phyloP scores from a whole-genome alignment of 2,888 invertebrate species.

The Amblyteles armatorius region DNA sequence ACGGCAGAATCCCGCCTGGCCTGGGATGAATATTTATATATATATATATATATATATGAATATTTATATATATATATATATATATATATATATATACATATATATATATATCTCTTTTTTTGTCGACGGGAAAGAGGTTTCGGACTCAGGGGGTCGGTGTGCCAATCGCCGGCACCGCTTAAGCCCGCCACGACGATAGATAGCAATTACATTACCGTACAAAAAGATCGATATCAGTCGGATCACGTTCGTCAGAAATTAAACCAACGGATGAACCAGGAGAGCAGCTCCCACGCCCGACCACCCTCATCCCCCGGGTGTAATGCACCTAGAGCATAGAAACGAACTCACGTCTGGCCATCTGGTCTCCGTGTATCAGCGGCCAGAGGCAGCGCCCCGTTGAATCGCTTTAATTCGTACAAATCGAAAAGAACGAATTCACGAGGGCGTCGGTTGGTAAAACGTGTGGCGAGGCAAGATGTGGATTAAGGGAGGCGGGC shows the following conservation, averaged over 20 bases:
- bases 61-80: neutral
- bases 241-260: slow-evolving; percentile 42
- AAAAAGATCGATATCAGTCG: slow-evolving; percentile 43
- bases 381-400: slow-evolving; percentile 32
- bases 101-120: neutral
- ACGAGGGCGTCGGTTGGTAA: slow-evolving; percentile 43
- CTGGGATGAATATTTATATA: neutral
- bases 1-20: neutral
- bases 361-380: slow-evolving; percentile 50
- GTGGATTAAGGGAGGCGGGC: slow-evolving; percentile 48
- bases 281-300: neutral
- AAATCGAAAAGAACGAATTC: slow-evolving; percentile 37
- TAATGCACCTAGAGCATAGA: neutral
- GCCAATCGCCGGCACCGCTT: neutral
- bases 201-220: slow-evolving; percentile 15
- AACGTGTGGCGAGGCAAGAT: slow-evolving; percentile 46
- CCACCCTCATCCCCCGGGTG: neutral
- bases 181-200: neutral
- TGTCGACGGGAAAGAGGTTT: neutral
- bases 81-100: too few species aligned
- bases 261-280: slow-evolving; percentile 22
- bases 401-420: slow-evolving; percentile 66
- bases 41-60: neutral
- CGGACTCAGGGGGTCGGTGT: neutral
- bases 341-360: slow-evolving; percentile 38